Evolutionary conservation across 2,113 vertebrate species (phyloP), one percentile per base, ranked within the genome.

Genomic region (Willisornis vidua): DNA sequence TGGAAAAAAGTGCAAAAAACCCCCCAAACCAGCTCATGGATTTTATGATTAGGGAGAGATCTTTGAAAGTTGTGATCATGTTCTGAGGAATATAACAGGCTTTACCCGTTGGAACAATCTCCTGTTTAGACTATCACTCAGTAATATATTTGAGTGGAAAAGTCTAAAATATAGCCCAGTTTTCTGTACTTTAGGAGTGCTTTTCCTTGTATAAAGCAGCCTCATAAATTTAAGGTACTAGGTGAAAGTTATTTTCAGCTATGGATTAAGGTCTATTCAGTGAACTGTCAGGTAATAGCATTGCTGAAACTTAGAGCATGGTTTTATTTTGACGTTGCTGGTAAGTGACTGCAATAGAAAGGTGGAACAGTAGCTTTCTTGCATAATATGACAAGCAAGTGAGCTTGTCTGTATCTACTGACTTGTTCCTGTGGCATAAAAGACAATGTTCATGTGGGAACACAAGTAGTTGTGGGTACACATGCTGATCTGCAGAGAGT

Each of bases 121-220:
- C 43, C 39, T 83, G 6, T 83, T 93, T 86, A 89, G 88, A n/a
- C 8, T 43, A 4, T 23, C 5, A 35, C n/a, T 89, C 45, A 59
- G 1, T 54, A 66, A 54, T 28, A 43, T 3, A 1, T 65, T 66
- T 48, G 35, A 90, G 18, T 66, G 43, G 51, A 67, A 87, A 80
- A 75, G 35, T 71, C 65, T 67, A 14, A 81, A 81, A 22, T 54
- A 23, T 1, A 71, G 35, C 9, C 29, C 62, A 46, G 15, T 31
- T 77, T 73, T 72, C 31, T 54, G 3, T 52, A 51, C 17, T 85
- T 71, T 9, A 39, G 29, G 22, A 79, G 14, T 65, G 22, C 11
- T 85, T 83, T 93, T 71, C n/a, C 23, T 85, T 88, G 70, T 48
- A 45, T 63, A 71, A 93, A 90, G n/a, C 18, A 67, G 26, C 22